Evolutionary conservation across 37 sponge, comb jelly and placozoan species (phyloP).

Genomic region (Haliclona indistincta): DNA sequence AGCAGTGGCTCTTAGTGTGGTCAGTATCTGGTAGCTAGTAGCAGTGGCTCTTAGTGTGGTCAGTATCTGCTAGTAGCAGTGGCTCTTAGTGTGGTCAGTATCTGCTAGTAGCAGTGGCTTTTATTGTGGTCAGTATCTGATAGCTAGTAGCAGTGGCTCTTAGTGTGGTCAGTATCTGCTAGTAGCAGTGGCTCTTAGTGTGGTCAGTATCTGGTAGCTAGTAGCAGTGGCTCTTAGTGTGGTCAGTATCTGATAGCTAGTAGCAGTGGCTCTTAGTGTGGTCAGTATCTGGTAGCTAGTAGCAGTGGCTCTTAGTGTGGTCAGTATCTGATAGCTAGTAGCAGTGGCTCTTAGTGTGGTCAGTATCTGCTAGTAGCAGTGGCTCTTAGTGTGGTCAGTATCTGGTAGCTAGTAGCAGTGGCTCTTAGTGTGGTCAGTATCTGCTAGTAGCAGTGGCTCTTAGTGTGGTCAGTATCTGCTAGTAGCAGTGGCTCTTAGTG

Average conservation of each 20-base stretch:
- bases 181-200: neutral
- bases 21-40: neutral
- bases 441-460: neutral
- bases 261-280: neutral
- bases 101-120: neutral
- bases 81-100: constrained; percentile 18
- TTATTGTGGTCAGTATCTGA: constrained; percentile 18
- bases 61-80: neutral
- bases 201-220: constrained; percentile 9
- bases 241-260: constrained; percentile 8
- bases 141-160: neutral
- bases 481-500: neutral
- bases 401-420: neutral
- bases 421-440: constrained; percentile 18
- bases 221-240: neutral
- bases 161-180: constrained; percentile 17
- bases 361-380: neutral
- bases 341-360: constrained; percentile 4
- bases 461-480: constrained; percentile 17
- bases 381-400: constrained; percentile 18
- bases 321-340: neutral
- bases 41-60: constrained; percentile 4
- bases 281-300: constrained; percentile 8
- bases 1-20: neutral
- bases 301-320: neutral